Percentiles rank a stretch among this genome's conserved stretches.
phyloP scores from a whole-genome alignment of 2,888 invertebrate genomes.

The Pseudolycoriella hygida region DNA sequence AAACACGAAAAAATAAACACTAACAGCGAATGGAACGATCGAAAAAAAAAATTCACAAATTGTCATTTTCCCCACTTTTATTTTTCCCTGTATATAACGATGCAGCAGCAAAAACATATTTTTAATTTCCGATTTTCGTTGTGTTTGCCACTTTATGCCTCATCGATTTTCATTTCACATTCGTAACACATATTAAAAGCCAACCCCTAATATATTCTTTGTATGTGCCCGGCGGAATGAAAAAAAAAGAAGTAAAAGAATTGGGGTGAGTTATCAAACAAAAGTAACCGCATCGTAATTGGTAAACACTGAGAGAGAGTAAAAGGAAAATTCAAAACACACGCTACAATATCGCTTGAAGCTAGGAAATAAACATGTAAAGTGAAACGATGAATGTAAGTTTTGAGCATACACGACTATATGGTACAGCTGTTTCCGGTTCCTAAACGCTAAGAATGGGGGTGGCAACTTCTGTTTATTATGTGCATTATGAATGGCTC shows the following conservation, averaged over 20 bases:
- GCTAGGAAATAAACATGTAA: too few species aligned
- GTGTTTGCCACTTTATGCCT: neutral
- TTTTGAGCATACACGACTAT: neutral
- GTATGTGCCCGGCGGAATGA: neutral
- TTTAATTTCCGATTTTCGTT: constrained; percentile 1
- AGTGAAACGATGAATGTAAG: too few species aligned
- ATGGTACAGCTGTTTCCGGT: constrained; percentile 1
- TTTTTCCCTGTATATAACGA: neutral
- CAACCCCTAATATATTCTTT: neutral
- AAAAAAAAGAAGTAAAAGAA: neutral
- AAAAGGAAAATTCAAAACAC: neutral
- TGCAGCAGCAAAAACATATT: neutral
- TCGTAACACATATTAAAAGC: neutral
- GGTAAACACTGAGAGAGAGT: neutral
- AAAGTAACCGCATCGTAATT: constrained; percentile 1
- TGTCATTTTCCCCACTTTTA: neutral
- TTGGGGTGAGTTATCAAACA: neutral
- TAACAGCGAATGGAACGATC: too few species aligned
- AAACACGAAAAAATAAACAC: too few species aligned
- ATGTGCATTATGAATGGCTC: neutral
- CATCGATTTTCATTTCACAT: constrained; percentile 1
- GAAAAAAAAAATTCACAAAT: neutral
- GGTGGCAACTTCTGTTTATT: neutral
- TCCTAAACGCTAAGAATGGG: neutral
- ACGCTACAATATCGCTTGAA: neutral